phyloP scores from a whole-genome alignment of 2,888 invertebrate species.

The Diogma glabrata region DNA sequence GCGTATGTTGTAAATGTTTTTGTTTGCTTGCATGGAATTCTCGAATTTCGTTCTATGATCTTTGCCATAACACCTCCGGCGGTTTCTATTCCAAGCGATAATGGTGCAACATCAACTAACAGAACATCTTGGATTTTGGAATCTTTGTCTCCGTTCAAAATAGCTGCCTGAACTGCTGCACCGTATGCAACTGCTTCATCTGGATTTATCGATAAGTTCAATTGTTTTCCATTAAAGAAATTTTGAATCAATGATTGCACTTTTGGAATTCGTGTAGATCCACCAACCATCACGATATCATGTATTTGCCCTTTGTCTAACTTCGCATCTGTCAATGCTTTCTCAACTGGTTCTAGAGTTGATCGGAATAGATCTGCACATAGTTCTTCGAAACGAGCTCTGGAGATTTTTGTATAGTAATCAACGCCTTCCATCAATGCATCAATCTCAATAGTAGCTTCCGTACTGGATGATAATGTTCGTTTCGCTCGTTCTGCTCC shows the following conservation, averaged over 20 bases:
- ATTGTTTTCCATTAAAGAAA: constrained; percentile 60
- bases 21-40: constrained; percentile 60
- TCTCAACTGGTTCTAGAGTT: constrained; percentile 66
- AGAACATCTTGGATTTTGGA: constrained; percentile 62
- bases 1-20: constrained; percentile 69
- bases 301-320: constrained; percentile 63
- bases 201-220: constrained; percentile 66
- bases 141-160: constrained; percentile 56
- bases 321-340: constrained; percentile 65
- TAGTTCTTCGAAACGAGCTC: constrained; percentile 66
- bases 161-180: constrained; percentile 63
- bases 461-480: constrained; percentile 63
- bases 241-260: constrained; percentile 61
- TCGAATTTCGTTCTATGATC: constrained; percentile 57
- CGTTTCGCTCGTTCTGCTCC: constrained; percentile 69
- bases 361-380: constrained; percentile 58
- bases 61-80: constrained; percentile 74
- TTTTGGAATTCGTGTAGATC: constrained; percentile 69
- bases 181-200: constrained; percentile 75
- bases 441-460: constrained; percentile 64
- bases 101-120: constrained; percentile 53
- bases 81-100: constrained; percentile 66
- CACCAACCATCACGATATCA: constrained; percentile 73
- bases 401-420: constrained; percentile 57
- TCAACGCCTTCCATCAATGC: constrained; percentile 62